These are phyloP conservation scores for Eulimnadia texana DNA, from an alignment of 1,140 invertebrate species.

Conservation along the genomic window DNA sequence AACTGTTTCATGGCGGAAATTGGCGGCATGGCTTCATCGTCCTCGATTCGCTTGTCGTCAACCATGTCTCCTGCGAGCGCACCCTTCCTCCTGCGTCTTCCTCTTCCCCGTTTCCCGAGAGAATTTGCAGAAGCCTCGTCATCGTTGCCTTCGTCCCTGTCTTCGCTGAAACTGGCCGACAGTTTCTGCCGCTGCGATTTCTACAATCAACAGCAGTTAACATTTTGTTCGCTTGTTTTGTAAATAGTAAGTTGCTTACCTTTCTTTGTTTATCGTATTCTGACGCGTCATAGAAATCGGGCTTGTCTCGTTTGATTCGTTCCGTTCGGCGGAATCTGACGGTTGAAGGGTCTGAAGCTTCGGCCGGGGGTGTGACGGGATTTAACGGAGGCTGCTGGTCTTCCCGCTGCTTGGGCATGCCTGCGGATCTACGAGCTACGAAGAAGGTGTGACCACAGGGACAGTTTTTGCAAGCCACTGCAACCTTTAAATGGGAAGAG, in stretches of 20 bases:
- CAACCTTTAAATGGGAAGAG: constrained; percentile 38
- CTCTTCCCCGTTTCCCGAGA: not conserved
- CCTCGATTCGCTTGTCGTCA: constrained; percentile 5
- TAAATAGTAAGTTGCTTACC: constrained; percentile 20
- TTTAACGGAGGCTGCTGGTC: constrained; percentile 25
- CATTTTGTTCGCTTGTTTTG: not conserved
- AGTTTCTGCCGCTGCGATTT: constrained; percentile 1
- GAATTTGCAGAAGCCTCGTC: not conserved
- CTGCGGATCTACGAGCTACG: constrained; percentile 41
- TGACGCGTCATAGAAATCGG: constrained; percentile 66
- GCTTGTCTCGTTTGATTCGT: constrained; percentile 55
- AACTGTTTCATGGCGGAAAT: not conserved
- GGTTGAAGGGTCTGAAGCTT: not conserved
- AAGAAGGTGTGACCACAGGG: constrained; percentile 64
- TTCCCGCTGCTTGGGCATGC: not conserved
- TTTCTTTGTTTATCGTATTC: constrained; percentile 56
- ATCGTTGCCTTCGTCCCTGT: not conserved
- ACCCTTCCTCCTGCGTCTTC: constrained; percentile 3
- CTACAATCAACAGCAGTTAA: not conserved
- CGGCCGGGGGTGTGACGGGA: not conserved
- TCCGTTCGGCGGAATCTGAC: constrained; percentile 45
- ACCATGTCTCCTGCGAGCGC: not conserved
- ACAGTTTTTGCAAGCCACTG: constrained; percentile 63
- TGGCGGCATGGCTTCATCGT: constrained; percentile 1
- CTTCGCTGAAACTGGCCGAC: constrained; percentile 5